phyloP scores from a whole-genome alignment of 2,888 invertebrate genomes.

The Lissocephala sabroskyi region DNA sequence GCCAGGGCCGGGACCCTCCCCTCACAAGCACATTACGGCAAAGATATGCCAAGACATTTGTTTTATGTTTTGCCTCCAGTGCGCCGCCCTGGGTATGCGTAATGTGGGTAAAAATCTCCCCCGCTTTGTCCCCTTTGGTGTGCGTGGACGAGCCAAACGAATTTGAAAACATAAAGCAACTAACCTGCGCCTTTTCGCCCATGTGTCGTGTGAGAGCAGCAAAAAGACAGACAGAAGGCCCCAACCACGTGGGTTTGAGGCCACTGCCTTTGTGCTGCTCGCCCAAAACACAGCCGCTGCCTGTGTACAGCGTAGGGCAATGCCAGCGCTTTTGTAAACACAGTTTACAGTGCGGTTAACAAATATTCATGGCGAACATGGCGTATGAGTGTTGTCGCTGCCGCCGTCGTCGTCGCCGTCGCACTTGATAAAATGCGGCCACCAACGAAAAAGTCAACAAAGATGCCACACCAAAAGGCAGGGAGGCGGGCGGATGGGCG shows the following conservation, averaged over 20 bases:
- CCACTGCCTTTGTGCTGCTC: too few species aligned
- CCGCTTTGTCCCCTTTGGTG: too few species aligned
- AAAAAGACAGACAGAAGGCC: conserved; percentile 18
- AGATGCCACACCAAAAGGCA: conserved; percentile 3
- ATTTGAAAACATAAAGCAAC: conserved; percentile 10
- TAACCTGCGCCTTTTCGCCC: conserved; percentile 20
- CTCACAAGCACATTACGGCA: conserved; percentile 22
- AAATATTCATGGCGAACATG: conserved; percentile 45
- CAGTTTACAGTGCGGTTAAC: conserved; percentile 34
- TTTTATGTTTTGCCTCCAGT: too few species aligned
- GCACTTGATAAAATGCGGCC: conserved; percentile 36
- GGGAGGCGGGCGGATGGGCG: conserved; percentile 4
- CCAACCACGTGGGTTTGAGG: background rate
- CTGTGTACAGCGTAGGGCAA: too few species aligned
- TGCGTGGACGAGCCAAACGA: background rate
- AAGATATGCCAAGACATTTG: conserved; percentile 15
- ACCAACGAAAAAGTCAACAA: conserved; percentile 29
- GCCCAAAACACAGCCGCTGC: too few species aligned
- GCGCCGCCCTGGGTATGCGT: conserved; percentile 13
- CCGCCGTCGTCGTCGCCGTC: conserved; percentile 8
- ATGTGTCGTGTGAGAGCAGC: conserved; percentile 9
- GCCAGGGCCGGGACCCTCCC: background rate
- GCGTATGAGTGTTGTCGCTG: conserved; percentile 36
- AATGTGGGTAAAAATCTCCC: conserved; percentile 17
- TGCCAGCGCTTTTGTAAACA: conserved; percentile 30